Evolutionary conservation across 2,888 invertebrate genomes (phyloP), one percentile per base, ranked within the genome.

Genomic region (Bhutanitis thaidina): DNA sequence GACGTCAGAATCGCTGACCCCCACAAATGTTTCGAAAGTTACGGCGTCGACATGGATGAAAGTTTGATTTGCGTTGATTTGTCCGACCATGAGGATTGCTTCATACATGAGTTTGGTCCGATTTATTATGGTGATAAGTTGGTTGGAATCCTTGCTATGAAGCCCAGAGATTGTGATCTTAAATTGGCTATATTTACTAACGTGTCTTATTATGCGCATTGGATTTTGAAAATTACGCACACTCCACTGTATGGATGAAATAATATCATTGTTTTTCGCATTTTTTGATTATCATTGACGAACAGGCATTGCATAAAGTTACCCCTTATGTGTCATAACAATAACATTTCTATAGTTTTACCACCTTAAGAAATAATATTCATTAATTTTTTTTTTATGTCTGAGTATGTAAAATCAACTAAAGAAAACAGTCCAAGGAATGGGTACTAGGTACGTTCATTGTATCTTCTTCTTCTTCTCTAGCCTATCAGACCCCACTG

Each of bases 61-160:
- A 78, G 77, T 9, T 43, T 82, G 43, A 69, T 87, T 0, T 88
- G 88, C 40, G 60, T 83, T 0, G 83, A 88, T 13, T 49, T 86
- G 53, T 68, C 78, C 0, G 53, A 59, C 0, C 64, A 83, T n/a
- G 70, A 74, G 0, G 83, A 84, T 13, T 88, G 88, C 49, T 88
- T 87, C 10, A 53, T 78, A 0, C 74, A 81, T 1, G 88, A 88
- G 27, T 87, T 86, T 49, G 88, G 88, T 0, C 88, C 88, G 0
- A 36, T 87, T 0, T 87, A 64, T 48, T 27, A 41, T 4, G 66
- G 55, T 0, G 77, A 86, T 32, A 82, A 74, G 39, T 55, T 87
- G 1, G 73, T 78, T 0, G 88, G 87, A 0, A 60, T 87, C 0
- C 51, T 87, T 13, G 67, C 80, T 0, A 61, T 77, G 20, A 77